Evolutionary conservation across 2,797 vertebrate genomes (phyloP), one percentile per base, ranked within the genome.

Genomic region (Mus caroli): DNA sequence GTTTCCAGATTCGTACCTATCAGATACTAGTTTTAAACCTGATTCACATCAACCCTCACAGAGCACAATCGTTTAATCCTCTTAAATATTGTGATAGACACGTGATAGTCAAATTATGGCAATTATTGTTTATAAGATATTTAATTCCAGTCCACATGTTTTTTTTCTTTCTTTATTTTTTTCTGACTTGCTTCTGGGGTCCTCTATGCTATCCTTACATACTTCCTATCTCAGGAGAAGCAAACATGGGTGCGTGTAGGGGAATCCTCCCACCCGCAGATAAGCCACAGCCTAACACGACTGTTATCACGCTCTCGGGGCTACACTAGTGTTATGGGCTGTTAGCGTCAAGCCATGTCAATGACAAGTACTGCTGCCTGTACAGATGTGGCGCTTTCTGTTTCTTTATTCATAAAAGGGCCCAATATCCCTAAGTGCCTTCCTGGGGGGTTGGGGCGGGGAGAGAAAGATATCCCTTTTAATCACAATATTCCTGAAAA

Each of bases 391-490:
- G 43, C 58, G 34, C 64, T 86, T n/a, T 79, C 24, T 78, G 24
- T 60, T 34, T 88, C 64, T 79, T 73, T 40, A 46, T 54, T 94
- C 88, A 54, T 19, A 69, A 94, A 96, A 88, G 15, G 15, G 40
- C 24, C 20, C 50, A 58, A 87, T 1, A n/a, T 50, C 78, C 52
- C 50, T 43, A 80, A 92, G 46, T 60, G 26, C 10, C 69, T 94
- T 58, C 8, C 9, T 14, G 12, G 43, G 37, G 43, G 43, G 43
- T 43, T 43, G 43, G 37, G 12, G 43, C 28, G 76, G 52, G 71
- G 88, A 88, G 19, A 52, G 20, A 90, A 77, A 94, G 71, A 83
- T 20, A 46, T 24, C 88, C 89, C 46, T 83, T 89, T 91, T 84
- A 62, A 87, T 77, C 50, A 79, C 3, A 60, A 20, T 31, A 67